Evolutionary conservation across 2,888 invertebrate species (phyloP).

Genomic region (Allolobophora icterica): DNA sequence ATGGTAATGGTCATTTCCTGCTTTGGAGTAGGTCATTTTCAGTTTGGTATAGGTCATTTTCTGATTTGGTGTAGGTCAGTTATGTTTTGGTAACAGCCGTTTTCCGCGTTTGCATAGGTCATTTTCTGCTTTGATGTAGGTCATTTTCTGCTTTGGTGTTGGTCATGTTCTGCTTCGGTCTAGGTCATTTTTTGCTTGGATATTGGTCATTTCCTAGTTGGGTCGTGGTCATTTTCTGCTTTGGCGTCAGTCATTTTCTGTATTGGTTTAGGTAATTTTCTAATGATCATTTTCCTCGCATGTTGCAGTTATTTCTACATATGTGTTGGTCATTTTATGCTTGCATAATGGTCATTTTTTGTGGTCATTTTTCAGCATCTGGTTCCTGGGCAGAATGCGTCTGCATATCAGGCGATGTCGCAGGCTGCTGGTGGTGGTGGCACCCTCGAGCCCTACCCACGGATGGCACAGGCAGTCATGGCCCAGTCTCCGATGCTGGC

Average conservation of each 20-base stretch:
- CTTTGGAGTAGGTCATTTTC: no score
- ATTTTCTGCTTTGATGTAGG: not conserved
- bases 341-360: not conserved
- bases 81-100: no score
- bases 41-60: no score
- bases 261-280: not conserved
- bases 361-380: not conserved
- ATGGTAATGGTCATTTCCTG: not conserved
- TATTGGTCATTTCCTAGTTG: not conserved
- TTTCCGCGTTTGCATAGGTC: no score
- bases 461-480: not conserved
- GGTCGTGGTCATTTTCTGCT: not conserved
- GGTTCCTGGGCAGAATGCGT: conserved; percentile 6
- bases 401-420: not conserved
- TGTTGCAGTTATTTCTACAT: not conserved
- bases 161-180: no score
- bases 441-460: not conserved
- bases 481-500: conserved; percentile 14
- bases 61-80: no score
- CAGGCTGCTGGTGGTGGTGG: not conserved
- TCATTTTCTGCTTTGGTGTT: no score
- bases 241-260: not conserved
- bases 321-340: not conserved
- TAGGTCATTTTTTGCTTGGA: no score
- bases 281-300: not conserved